phyloP scores from a whole-genome alignment of 1,140 invertebrate genomes.

The Cephus cinctus region DNA sequence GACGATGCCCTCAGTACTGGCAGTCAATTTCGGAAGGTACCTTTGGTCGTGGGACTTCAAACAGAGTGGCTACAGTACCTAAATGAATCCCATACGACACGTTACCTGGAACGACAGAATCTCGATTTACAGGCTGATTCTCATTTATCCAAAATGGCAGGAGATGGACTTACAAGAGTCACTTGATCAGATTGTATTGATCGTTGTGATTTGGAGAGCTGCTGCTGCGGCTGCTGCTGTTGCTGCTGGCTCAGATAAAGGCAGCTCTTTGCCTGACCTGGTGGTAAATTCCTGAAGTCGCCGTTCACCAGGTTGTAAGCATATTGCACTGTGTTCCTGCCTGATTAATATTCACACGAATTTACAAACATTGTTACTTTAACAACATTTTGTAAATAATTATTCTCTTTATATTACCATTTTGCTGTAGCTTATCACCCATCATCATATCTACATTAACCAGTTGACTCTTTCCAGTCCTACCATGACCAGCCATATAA shows the following conservation, averaged over 20 bases:
- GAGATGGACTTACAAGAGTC: conserved; percentile 31
- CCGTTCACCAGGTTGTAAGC: conserved; percentile 34
- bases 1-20: no score
- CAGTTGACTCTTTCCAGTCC: conserved; percentile 1
- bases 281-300: conserved; percentile 27
- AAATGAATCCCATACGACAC: conserved; percentile 51
- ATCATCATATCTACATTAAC: conserved; percentile 1
- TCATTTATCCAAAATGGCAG: conserved; percentile 1
- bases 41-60: no score
- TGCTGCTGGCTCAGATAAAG: conserved; percentile 41
- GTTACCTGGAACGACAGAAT: conserved; percentile 52
- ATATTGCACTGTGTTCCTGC: conserved; percentile 31
- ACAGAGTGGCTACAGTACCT: conserved; percentile 45
- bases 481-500: not conserved
- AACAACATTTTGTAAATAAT: not conserved
- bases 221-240: conserved; percentile 16
- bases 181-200: conserved; percentile 45
- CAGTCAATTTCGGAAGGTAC: no score
- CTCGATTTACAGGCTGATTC: conserved; percentile 16
- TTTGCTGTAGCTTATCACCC: conserved; percentile 8
- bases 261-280: conserved; percentile 42
- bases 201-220: conserved; percentile 41
- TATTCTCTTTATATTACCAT: conserved; percentile 15
- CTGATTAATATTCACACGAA: not conserved
- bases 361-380: not conserved